These are phyloP conservation scores for Lytechinus pictus DNA, from an alignment of 35 echinoderm and acorn worm species.

Conservation along the genomic window DNA sequence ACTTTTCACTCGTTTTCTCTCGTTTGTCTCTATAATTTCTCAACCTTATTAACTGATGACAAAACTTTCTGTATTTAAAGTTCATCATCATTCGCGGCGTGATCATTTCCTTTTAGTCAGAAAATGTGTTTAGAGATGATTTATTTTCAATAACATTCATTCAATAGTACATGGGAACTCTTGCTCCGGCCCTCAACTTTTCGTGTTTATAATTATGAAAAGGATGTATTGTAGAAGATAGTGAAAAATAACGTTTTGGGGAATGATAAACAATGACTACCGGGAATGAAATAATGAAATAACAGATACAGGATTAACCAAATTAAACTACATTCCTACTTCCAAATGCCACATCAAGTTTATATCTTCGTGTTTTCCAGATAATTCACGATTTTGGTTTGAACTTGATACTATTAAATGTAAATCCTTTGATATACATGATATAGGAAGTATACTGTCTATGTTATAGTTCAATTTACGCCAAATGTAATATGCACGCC, in stretches of 20 bases:
- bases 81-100: background rate
- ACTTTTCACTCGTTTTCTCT: no score
- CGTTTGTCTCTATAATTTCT: background rate
- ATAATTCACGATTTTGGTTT: background rate
- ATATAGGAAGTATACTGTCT: background rate
- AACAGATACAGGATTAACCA: background rate
- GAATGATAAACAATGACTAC: background rate
- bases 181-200: background rate
- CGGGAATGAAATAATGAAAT: background rate
- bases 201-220: background rate
- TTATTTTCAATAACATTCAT: background rate
- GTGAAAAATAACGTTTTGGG: background rate
- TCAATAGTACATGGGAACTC: background rate
- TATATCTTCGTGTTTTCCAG: no score
- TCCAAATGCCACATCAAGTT: background rate
- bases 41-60: background rate
- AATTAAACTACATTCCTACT: background rate
- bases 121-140: background rate
- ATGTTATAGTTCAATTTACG: background rate
- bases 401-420: background rate
- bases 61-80: background rate
- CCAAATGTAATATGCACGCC: no score
- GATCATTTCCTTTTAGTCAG: background rate
- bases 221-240: background rate
- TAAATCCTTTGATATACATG: conserved; percentile 6